Base-by-base conservation (phyloP, 2,797 vertebrate genomes). In the Enteromius paludinosus region DNA sequence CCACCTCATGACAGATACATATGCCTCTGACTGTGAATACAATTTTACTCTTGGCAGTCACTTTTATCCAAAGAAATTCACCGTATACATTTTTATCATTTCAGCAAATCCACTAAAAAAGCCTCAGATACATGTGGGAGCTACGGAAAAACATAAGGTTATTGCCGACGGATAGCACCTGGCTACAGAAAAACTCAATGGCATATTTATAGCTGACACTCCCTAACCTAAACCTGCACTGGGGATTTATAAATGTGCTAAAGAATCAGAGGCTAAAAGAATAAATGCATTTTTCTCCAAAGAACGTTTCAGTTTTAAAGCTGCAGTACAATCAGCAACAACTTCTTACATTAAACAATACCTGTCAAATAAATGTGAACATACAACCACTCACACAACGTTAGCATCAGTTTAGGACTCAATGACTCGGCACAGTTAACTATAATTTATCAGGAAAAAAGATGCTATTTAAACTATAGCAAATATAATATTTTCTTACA, bases 131-230 rank as follows among this genome's bases (percentile, higher is more conserved):
- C 56, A 28, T 33, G 25, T 45, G 59, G 38, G 56, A 64, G 17
- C 18, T 45, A 18, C 6, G 0, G 59, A 14, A 17, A 74, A 74
- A 74, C 71, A 54, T 23, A 54, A 41, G 52, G 30, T 38, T 38
- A 10, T 41, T 59, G 33, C 35, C 3, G 15, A 38, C 0, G 14
- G 20, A 56, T 56, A 56, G 33, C 49, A 54, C 49, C 72, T 74
- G 33, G 52, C 52, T 56, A 14, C 33, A 25, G 1, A 74, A 23
- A 41, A 74, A 41, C 52, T 38, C n/a, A 41, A 1, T 59, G n/a
- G 18, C 18, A 72, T 72, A 72, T 74, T 56, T 74, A 74, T 74
- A 74, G 33, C 52, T 38, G 49, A 74, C 72, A 38, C n/a, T 23
- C 14, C 14, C 20, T 38, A 59, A 74, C 49, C 72, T 59, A 54